Evolutionary conservation across 2,888 invertebrate genomes (phyloP).

Genomic region (Callimorpha dominula): DNA sequence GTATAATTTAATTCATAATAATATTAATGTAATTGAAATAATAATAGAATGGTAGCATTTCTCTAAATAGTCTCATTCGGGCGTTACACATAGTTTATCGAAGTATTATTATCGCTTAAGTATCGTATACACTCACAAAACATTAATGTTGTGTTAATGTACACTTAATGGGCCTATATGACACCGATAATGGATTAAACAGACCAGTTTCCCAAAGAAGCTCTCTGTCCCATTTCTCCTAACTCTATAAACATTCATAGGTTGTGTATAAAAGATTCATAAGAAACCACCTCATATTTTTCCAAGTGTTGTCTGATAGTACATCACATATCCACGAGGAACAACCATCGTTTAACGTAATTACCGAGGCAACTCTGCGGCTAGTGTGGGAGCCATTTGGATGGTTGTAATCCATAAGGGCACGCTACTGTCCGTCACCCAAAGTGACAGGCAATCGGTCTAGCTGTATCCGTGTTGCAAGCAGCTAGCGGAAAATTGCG

Average conservation of each 20-base stretch:
- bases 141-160: not conserved
- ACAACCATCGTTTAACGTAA: constrained; percentile 11
- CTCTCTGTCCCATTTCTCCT: not conserved
- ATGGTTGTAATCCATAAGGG: constrained; percentile 24
- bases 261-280: not conserved
- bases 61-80: not conserved
- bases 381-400: constrained; percentile 13
- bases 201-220: not conserved
- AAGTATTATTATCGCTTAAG: not conserved
- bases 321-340: not conserved
- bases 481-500: constrained; percentile 22
- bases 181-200: not conserved
- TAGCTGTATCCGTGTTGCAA: constrained; percentile 20
- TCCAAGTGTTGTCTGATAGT: not conserved
- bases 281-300: not conserved
- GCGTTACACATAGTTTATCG: not conserved
- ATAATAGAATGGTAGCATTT: not conserved
- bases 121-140: not conserved
- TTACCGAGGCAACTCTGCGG: constrained; percentile 16
- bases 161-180: not conserved
- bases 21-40: no score
- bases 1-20: no score
- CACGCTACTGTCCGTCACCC: constrained; percentile 21
- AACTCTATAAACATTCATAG: not conserved
- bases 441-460: constrained; percentile 54